Evolutionary conservation across 2,888 invertebrate species (phyloP).

Genomic region (Acanthopleura granulata): DNA sequence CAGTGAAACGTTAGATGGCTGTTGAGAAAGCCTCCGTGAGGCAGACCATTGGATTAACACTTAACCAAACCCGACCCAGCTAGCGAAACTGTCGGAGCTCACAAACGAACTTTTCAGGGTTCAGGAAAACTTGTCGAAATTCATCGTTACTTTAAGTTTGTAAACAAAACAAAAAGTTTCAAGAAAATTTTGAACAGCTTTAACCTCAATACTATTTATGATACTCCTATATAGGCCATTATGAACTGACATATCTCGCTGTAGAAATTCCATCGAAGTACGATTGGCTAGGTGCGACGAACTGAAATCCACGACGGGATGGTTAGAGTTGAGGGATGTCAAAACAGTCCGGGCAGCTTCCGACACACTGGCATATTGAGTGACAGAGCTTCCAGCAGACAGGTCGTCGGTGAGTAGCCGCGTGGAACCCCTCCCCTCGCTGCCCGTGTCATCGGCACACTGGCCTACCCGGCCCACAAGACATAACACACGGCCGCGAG

Average conservation of each 20-base stretch:
- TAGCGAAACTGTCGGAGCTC: neutral
- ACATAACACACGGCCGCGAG: neutral
- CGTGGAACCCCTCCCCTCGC: too few relatives aligned
- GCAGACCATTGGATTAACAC: neutral
- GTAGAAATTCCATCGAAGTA: neutral
- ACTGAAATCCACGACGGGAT: constrained; percentile 8
- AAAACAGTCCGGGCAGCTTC: constrained; percentile 7
- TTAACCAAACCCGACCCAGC: neutral
- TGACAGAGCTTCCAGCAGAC: neutral
- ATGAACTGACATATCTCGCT: too few relatives aligned
- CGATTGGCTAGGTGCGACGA: neutral
- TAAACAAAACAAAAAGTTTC: too few relatives aligned
- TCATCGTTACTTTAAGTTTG: too few relatives aligned
- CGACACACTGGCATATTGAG: constrained; percentile 1
- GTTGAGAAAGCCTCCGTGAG: too few relatives aligned
- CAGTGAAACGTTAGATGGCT: neutral
- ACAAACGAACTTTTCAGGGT: neutral
- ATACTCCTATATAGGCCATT: too few relatives aligned
- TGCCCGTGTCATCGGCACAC: too few relatives aligned
- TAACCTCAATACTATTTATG: too few relatives aligned
- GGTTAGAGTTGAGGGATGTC: neutral
- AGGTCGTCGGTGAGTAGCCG: neutral
- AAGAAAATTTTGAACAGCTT: too few relatives aligned
- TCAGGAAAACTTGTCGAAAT: too few relatives aligned
- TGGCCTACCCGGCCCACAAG: too few relatives aligned